phyloP scores from a whole-genome alignment of 2,113 vertebrate species.

The Phainopepla nitens region DNA sequence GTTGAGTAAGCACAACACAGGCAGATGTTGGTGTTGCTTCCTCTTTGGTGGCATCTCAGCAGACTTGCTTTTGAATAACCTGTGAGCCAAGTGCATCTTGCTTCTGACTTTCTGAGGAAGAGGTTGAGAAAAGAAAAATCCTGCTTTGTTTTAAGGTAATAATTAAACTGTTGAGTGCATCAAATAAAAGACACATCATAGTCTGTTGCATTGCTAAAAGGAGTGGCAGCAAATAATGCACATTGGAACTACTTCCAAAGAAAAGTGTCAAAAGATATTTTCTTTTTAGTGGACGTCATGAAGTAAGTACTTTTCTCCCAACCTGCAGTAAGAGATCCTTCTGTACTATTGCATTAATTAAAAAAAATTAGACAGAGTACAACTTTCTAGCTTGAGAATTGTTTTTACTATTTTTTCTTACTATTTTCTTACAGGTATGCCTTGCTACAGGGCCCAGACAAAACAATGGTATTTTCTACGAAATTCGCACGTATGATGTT shows the following conservation, averaged over 20 bases:
- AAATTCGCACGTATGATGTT: slow-evolving; percentile 87
- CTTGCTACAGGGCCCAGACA: slow-evolving; percentile 80
- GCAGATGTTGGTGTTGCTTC: neutral
- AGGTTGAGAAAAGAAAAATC: neutral
- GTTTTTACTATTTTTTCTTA: neutral
- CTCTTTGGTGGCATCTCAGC: neutral
- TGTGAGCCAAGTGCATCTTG: neutral
- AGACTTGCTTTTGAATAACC: neutral
- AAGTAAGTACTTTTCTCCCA: neutral
- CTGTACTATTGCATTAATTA: neutral
- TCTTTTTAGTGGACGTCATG: neutral
- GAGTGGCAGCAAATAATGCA: neutral
- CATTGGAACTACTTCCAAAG: neutral
- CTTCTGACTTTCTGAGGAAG: neutral
- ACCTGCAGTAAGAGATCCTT: neutral
- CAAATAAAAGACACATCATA: neutral
- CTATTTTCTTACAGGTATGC: slow-evolving; percentile 24
- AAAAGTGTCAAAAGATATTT: neutral
- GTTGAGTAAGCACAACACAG: fast-evolving
- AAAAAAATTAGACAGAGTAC: neutral
- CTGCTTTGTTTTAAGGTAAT: neutral
- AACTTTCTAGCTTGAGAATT: neutral
- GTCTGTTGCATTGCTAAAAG: neutral
- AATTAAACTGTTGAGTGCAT: neutral
- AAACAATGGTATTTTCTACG: slow-evolving; percentile 78